phyloP scores from a whole-genome alignment of 2,888 invertebrate genomes.

The Aleiodes leptofemur region DNA sequence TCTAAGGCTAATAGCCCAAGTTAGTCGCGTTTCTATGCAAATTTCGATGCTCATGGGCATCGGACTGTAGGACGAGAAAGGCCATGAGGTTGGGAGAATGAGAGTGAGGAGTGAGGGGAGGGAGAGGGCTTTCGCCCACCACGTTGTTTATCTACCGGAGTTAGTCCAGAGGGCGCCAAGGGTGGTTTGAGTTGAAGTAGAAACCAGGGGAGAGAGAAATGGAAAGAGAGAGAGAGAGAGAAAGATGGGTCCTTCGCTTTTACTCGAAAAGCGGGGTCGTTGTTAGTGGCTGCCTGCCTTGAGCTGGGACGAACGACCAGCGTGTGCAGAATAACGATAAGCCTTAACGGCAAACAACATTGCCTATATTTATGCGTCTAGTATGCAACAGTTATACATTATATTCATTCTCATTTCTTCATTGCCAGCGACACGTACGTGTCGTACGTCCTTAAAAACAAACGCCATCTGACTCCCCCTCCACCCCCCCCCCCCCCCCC shows the following conservation, averaged over 20 bases:
- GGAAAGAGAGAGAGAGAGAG: constrained; percentile 29
- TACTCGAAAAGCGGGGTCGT: constrained; percentile 67
- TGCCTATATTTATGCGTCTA: constrained; percentile 67
- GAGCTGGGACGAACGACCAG: constrained; percentile 68
- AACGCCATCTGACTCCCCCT: too few species aligned
- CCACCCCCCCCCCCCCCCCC: too few species aligned
- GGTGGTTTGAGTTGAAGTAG: constrained; percentile 25
- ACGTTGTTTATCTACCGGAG: constrained; percentile 66
- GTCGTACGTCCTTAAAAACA: not conserved
- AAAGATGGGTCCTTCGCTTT: constrained; percentile 61
- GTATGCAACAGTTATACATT: constrained; percentile 59
- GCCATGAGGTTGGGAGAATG: constrained; percentile 13
- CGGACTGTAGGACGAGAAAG: constrained; percentile 40
- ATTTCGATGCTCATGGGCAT: constrained; percentile 68
- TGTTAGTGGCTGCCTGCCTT: constrained; percentile 66
- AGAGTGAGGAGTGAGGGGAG: constrained; percentile 7
- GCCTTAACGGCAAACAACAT: constrained; percentile 66
- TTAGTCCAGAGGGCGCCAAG: not conserved
- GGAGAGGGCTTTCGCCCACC: constrained; percentile 55
- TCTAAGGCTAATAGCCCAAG: constrained; percentile 68
- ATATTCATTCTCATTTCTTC: constrained; percentile 58
- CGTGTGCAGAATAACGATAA: constrained; percentile 73
- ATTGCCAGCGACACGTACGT: constrained; percentile 5
- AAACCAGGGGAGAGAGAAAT: constrained; percentile 22
- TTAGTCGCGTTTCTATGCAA: constrained; percentile 72